Evolutionary conservation across 2,113 vertebrate species (phyloP).

Genomic region (Kryptolebias marmoratus): DNA sequence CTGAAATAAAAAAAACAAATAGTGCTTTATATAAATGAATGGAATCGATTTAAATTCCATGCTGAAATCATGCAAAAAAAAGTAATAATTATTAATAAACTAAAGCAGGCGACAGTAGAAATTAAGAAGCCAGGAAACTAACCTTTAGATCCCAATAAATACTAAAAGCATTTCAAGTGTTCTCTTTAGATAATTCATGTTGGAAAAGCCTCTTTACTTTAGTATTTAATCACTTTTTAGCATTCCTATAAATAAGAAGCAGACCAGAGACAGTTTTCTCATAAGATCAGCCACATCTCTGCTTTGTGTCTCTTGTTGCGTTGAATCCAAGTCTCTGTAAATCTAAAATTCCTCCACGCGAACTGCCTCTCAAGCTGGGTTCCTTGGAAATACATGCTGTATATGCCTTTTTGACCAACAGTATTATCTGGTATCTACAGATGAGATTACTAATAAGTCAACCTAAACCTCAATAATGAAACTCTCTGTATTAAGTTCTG

Average conservation of each 20-base stretch:
- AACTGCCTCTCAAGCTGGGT: background rate
- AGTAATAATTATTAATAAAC: background rate
- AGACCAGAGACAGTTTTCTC: conserved; percentile 9
- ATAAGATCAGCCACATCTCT: conserved; percentile 18
- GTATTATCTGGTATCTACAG: too few species aligned
- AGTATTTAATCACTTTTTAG: conserved; percentile 10
- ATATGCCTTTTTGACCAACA: background rate
- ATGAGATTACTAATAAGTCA: too few species aligned
- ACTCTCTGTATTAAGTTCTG: too few species aligned
- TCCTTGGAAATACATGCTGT: conserved; percentile 10
- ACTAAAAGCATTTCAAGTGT: background rate
- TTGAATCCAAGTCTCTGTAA: conserved; percentile 6
- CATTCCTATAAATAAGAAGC: conserved; percentile 7
- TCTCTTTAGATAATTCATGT: conserved; percentile 15
- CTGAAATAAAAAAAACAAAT: too few species aligned
- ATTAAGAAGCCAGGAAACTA: background rate
- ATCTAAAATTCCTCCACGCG: conserved; percentile 22
- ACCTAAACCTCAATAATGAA: too few species aligned
- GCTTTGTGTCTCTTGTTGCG: conserved; percentile 13
- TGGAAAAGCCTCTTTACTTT: background rate
- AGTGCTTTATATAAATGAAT: too few species aligned
- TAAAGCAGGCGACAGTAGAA: background rate
- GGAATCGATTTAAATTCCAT: too few species aligned
- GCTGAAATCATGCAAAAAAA: too few species aligned
- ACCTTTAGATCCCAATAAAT: conserved; percentile 5